Evolutionary conservation across 2,888 invertebrate genomes (phyloP).

Genomic region (Andrena bicolor): DNA sequence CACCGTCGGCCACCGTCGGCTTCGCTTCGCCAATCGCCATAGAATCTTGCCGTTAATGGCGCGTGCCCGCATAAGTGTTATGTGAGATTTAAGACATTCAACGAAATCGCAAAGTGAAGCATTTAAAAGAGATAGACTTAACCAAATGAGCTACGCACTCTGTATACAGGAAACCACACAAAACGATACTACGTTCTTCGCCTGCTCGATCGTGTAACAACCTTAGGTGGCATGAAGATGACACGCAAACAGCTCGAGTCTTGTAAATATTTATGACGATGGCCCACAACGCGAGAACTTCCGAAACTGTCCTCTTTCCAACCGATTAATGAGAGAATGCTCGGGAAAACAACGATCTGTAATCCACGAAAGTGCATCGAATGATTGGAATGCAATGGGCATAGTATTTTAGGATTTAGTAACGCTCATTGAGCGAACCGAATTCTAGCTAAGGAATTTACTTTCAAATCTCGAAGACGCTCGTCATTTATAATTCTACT

Average conservation of each 20-base stretch:
- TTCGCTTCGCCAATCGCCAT: background rate
- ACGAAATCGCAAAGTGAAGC: background rate
- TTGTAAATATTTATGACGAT: conserved; percentile 46
- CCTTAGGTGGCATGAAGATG: conserved; percentile 30
- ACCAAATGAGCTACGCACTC: conserved; percentile 1
- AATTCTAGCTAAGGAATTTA: background rate
- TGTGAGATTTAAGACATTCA: background rate
- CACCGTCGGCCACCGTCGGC: background rate
- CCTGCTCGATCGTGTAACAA: conserved; percentile 2
- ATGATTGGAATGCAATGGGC: conserved; percentile 3
- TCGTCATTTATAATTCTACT: conserved; percentile 26
- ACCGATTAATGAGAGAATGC: background rate
- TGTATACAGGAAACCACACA: background rate
- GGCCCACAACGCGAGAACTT: background rate
- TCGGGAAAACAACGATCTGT: background rate
- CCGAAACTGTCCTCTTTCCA: background rate
- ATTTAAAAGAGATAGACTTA: background rate
- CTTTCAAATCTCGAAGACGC: background rate
- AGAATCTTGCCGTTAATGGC: conserved; percentile 14
- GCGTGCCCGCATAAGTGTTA: background rate
- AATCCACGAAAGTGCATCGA: background rate
- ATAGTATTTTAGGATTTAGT: background rate
- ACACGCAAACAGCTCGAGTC: background rate
- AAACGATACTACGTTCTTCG: background rate
- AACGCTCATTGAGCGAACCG: background rate